Evolutionary conservation across 2,113 vertebrate genomes (phyloP).

Genomic region (Donacobius atricapilla): DNA sequence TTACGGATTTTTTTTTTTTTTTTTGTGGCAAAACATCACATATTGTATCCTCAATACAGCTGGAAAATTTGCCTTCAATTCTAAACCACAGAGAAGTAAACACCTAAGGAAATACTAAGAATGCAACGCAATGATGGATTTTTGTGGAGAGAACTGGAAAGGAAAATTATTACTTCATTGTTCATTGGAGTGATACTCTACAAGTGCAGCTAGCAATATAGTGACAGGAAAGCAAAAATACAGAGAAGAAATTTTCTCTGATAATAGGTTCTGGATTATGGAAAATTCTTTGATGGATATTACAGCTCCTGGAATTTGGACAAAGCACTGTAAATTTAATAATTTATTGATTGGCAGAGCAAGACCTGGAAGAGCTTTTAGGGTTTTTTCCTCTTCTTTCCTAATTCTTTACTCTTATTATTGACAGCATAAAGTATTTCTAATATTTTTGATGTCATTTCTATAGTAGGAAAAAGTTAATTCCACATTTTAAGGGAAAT

Average conservation of each 20-base stretch:
- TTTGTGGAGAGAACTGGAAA: background rate
- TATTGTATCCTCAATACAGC: background rate
- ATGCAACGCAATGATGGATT: background rate
- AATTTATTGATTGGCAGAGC: background rate
- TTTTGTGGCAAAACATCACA: background rate
- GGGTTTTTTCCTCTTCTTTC: background rate
- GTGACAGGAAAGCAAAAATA: background rate
- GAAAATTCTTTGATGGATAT: background rate
- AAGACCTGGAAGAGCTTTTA: background rate
- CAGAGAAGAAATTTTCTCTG: background rate
- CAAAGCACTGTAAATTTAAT: background rate
- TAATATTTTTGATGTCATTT: background rate
- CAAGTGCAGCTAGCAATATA: background rate
- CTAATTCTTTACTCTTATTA: background rate
- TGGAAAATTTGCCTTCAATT: background rate
- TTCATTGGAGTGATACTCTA: background rate
- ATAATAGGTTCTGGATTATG: background rate
- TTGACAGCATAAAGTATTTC: background rate
- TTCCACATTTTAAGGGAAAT: background rate
- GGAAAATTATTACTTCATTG: background rate
- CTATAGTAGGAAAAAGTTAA: background rate
- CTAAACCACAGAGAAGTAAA: background rate
- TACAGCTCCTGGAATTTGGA: background rate
- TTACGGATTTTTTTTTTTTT: background rate
- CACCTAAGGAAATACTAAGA: background rate